Conservation (phyloP, 2,797 vertebrate genomes). For the Lutjanus argentimaculatus region DNA sequence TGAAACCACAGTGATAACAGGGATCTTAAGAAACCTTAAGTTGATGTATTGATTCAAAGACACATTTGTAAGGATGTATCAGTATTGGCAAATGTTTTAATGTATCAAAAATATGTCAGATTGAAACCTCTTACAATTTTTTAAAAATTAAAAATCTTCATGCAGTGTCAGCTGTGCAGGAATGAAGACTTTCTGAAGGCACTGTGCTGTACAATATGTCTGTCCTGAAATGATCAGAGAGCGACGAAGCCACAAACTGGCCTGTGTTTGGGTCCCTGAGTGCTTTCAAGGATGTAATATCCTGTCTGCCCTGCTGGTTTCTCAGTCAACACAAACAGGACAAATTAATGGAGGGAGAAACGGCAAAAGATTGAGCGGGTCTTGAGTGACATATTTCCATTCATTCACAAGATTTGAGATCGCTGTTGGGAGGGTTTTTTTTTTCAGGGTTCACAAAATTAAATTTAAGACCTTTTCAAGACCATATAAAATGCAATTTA, state of each 20-base stretch:
- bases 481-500: not conserved
- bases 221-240: not conserved
- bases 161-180: not conserved
- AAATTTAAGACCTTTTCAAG: not conserved
- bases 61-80: constrained; percentile 1
- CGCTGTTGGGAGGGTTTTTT: not conserved
- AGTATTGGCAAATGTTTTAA: not conserved
- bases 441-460: not conserved
- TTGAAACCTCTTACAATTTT: not conserved
- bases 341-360: not conserved
- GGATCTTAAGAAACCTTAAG: too few species aligned
- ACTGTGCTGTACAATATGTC: not conserved
- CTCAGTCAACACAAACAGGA: constrained; percentile 5
- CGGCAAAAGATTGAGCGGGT: not conserved
- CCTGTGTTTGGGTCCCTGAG: not conserved
- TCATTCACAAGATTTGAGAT: not conserved
- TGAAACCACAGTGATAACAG: not conserved
- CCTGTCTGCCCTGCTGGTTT: not conserved
- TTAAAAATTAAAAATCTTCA: not conserved
- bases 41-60: too few species aligned
- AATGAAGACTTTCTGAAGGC: not conserved
- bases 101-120: not conserved
- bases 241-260: constrained; percentile 2
- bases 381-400: not conserved
- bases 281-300: not conserved